These are phyloP conservation scores for Microcebus jonahi DNA, from an alignment of 2,113 vertebrate species.

Conservation along the genomic window DNA sequence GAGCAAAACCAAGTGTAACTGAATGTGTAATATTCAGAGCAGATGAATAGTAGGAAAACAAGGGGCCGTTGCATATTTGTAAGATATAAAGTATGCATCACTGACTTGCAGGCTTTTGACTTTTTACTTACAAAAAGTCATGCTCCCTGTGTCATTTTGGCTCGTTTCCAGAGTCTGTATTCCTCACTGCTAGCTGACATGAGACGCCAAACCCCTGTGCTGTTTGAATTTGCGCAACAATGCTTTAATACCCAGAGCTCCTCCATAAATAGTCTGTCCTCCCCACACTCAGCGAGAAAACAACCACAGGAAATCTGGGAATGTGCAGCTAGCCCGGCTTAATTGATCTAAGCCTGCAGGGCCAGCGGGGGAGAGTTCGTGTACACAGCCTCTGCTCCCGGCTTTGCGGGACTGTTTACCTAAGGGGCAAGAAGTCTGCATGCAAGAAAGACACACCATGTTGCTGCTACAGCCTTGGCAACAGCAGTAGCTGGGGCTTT, in stretches of 20 bases:
- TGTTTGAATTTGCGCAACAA: conserved; percentile 85
- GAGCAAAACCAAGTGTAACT: background rate
- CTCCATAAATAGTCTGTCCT: conserved; percentile 88
- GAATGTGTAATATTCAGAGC: conserved; percentile 64
- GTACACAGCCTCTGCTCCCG: conserved; percentile 53
- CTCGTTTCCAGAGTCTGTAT: conserved; percentile 79
- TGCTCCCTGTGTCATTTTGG: conserved; percentile 74
- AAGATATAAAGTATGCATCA: conserved; percentile 74
- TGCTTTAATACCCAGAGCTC: conserved; percentile 84
- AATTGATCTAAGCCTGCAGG: conserved; percentile 81
- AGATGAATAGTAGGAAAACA: conserved; percentile 44
- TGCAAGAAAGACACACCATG: conserved; percentile 72
- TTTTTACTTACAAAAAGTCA: background rate
- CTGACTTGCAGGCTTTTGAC: conserved; percentile 68
- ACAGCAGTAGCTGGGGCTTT: conserved; percentile 39
- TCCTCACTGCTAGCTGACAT: conserved; percentile 76
- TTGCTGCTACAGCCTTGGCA: conserved; percentile 80
- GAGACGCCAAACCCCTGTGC: conserved; percentile 79
- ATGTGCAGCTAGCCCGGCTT: conserved; percentile 79
- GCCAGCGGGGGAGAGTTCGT: conserved; percentile 75
- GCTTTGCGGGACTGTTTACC: conserved; percentile 66
- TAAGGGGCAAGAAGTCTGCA: conserved; percentile 68
- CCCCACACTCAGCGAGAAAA: conserved; percentile 83
- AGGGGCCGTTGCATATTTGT: conserved; percentile 66
- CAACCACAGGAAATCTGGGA: conserved; percentile 85